Percentiles rank a stretch among this genome's conserved stretches.
Conservation (phyloP, 2,888 invertebrate genomes). For the Adelphocoris suturalis region DNA sequence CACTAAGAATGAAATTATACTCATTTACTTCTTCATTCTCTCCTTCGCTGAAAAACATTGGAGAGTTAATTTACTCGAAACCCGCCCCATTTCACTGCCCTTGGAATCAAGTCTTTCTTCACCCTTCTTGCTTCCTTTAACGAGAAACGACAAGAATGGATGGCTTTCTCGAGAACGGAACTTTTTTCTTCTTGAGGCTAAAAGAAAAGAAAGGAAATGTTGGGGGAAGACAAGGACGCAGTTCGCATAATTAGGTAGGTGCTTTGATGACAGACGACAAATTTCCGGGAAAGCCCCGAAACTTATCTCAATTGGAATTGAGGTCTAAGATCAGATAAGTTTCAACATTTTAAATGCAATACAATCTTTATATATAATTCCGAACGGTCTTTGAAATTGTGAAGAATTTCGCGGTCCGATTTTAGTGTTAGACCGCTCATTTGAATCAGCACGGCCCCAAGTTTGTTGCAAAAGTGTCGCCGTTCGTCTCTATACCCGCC, state of each 20-base stretch:
- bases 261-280: neutral
- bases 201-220: neutral
- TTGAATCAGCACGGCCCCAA: too few species aligned
- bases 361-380: too few species aligned
- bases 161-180: neutral
- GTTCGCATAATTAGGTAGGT: conserved; percentile 30
- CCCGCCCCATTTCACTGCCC: conserved; percentile 45
- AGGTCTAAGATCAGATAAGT: too few species aligned
- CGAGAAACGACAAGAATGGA: conserved; percentile 49
- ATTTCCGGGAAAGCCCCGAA: neutral
- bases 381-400: too few species aligned
- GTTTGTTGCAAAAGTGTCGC: too few species aligned
- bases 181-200: neutral
- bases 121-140: conserved; percentile 29
- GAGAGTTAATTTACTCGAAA: conserved; percentile 49
- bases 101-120: conserved; percentile 49
- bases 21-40: conserved; percentile 46
- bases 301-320: neutral
- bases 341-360: too few species aligned
- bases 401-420: too few species aligned
- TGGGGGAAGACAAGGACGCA: neutral
- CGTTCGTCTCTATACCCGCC: too few species aligned
- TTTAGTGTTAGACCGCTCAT: too few species aligned
- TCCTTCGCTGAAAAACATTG: conserved; percentile 29
- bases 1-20: conserved; percentile 44